Conservation (phyloP, 92 coral and sea anemone genomes). For the Actinostola sp. region DNA sequence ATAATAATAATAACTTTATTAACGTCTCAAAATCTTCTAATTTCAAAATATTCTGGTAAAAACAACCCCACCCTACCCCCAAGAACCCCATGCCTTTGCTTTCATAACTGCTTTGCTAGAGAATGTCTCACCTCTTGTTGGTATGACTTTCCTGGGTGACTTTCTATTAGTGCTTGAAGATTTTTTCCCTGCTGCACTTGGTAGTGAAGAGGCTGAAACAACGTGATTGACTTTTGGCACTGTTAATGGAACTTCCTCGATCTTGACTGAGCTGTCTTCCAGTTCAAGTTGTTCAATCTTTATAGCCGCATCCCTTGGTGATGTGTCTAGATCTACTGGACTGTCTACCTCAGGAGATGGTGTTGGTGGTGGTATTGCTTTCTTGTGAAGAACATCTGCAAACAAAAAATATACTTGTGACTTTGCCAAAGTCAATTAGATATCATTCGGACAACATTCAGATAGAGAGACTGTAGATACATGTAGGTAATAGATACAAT, state of each 20-base stretch:
- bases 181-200: constrained; percentile 67
- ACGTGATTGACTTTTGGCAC: constrained; percentile 79
- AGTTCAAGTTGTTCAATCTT: constrained; percentile 80
- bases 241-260: constrained; percentile 91
- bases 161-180: constrained; percentile 57
- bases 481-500: too few relatives aligned
- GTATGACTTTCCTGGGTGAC: constrained; percentile 87
- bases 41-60: too few relatives aligned
- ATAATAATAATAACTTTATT: too few relatives aligned
- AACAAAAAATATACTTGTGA: too few relatives aligned
- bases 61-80: background rate
- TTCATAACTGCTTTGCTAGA: background rate
- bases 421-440: too few relatives aligned
- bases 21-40: too few relatives aligned
- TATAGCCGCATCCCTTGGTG: constrained; percentile 49
- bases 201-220: constrained; percentile 21
- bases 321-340: constrained; percentile 62
- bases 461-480: too few relatives aligned
- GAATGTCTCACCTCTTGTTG: constrained; percentile 96
- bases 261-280: constrained; percentile 81
- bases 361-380: constrained; percentile 61
- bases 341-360: constrained; percentile 62
- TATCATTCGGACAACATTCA: too few relatives aligned
- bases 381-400: constrained; percentile 69
- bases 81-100: background rate